phyloP scores from a whole-genome alignment of 2,113 vertebrate species.

The Murina feae region DNA sequence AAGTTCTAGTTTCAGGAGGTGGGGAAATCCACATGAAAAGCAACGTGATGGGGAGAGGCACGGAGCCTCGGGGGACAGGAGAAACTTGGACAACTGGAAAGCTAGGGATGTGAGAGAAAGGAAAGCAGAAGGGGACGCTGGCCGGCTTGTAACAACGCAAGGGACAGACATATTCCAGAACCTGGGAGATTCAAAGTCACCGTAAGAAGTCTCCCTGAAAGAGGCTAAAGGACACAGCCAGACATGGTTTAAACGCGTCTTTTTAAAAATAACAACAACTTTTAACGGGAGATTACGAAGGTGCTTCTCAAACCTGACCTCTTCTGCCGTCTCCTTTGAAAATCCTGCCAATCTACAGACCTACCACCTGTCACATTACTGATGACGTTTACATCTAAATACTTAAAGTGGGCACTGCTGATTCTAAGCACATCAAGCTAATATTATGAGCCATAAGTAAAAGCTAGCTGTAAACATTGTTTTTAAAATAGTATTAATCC shows the following conservation, averaged over 20 bases:
- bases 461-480: background rate
- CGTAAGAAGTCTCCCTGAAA: background rate
- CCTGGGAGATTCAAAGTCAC: background rate
- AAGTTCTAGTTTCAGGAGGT: background rate
- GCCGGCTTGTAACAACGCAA: background rate
- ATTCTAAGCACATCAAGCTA: background rate
- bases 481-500: background rate
- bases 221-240: background rate
- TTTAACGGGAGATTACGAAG: background rate
- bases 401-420: background rate
- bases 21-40: background rate
- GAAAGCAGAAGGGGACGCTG: background rate
- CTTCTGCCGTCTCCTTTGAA: background rate
- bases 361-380: background rate
- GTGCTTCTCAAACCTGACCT: background rate
- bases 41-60: accelerated
- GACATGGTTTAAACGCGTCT: accelerated
- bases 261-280: background rate
- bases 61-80: accelerated
- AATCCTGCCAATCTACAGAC: background rate
- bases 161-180: background rate
- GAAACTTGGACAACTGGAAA: background rate
- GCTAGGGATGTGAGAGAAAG: accelerated
- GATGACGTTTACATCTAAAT: background rate
- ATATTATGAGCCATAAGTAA: background rate